These are phyloP conservation scores for Amphipoea lucens DNA, from an alignment of 2,888 invertebrate genomes.

Conservation along the genomic window DNA sequence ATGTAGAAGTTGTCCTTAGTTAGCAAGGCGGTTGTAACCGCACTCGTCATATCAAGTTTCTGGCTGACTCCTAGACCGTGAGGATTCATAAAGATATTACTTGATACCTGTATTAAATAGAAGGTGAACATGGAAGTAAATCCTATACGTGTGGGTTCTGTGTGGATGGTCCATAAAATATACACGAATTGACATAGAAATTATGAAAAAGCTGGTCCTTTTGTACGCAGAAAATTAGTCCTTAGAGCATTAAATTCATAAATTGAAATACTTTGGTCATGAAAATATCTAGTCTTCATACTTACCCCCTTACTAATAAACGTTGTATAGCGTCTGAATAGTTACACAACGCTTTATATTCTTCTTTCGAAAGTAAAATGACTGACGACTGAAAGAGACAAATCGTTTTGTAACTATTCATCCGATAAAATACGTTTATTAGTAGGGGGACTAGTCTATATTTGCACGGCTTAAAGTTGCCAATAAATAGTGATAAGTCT, in stretches of 20 bases:
- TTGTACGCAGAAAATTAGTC: neutral
- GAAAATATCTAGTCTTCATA: neutral
- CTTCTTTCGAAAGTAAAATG: too few species aligned
- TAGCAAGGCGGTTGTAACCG: constrained; percentile 69
- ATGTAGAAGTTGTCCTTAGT: constrained; percentile 52
- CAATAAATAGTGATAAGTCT: constrained; percentile 32
- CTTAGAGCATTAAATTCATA: neutral
- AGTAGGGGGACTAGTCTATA: neutral
- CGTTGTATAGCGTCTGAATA: too few species aligned
- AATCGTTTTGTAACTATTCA: too few species aligned
- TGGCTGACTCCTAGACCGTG: constrained; percentile 62
- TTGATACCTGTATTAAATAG: constrained; percentile 39
- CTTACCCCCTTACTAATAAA: too few species aligned
- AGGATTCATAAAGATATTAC: constrained; percentile 52
- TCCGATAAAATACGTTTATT: too few species aligned
- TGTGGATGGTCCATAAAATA: neutral
- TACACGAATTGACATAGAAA: neutral
- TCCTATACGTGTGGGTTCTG: constrained; percentile 24
- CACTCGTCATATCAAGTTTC: constrained; percentile 66
- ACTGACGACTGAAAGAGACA: too few species aligned
- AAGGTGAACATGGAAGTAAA: constrained; percentile 23
- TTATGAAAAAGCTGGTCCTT: neutral
- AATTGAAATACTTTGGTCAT: too few species aligned
- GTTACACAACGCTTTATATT: too few species aligned
- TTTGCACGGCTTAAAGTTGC: constrained; percentile 12